Conservation (phyloP, 2,888 invertebrate genomes). For the Tetramorium bicarinatum region DNA sequence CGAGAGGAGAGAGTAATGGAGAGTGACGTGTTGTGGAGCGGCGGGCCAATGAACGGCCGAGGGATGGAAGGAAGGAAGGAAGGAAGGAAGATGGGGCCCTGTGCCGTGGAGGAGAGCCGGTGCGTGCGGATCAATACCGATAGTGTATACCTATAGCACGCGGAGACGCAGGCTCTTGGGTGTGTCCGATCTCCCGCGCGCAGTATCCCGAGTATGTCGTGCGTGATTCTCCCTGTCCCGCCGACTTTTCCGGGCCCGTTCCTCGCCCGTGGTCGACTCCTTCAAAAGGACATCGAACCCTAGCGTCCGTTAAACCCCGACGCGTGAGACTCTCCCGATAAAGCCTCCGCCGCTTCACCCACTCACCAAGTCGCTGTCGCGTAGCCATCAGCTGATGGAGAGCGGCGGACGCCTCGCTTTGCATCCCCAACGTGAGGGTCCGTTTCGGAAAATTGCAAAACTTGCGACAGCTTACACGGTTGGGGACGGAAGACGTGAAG, state of each 20-base stretch:
- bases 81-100: conserved; percentile 49
- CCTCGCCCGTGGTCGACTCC: conserved; percentile 13
- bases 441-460: background rate
- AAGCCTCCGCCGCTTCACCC: conserved; percentile 24
- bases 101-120: conserved; percentile 64
- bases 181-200: conserved; percentile 81
- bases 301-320: conserved; percentile 21
- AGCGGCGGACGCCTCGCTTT: background rate
- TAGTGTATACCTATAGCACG: conserved; percentile 77
- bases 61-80: conserved; percentile 53
- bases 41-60: conserved; percentile 72
- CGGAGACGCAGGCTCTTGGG: conserved; percentile 80
- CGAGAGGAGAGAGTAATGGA: conserved; percentile 28
- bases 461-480: no score
- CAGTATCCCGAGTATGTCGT: conserved; percentile 67
- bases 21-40: conserved; percentile 19
- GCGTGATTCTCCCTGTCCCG: background rate
- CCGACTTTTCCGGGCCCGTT: conserved; percentile 6
- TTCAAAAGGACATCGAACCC: conserved; percentile 46
- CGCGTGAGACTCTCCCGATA: background rate
- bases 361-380: conserved; percentile 31
- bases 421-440: background rate
- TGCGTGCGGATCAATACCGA: conserved; percentile 83
- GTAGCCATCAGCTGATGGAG: conserved; percentile 39
- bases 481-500: background rate